Conservation (phyloP, 2,888 invertebrate species). For the Prosapia bicincta region DNA sequence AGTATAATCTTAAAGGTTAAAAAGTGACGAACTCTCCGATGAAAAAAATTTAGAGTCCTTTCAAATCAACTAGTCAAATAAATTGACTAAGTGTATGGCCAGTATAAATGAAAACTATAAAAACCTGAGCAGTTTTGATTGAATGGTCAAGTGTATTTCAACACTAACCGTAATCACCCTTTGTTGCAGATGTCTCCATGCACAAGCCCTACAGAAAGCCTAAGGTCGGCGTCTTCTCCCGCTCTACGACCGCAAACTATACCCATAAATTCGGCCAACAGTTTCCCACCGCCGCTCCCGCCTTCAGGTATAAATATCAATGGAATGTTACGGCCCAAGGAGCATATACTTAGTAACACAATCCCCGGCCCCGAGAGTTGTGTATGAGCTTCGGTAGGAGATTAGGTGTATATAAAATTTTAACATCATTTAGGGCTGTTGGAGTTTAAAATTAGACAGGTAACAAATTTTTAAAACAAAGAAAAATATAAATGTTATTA, state of each 20-base stretch:
- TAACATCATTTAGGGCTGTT: not conserved
- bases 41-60: too few relatives aligned
- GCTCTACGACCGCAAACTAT: constrained; percentile 18
- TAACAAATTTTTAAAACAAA: too few relatives aligned
- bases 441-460: not conserved
- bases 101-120: not conserved
- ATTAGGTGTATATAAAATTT: not conserved
- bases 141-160: too few relatives aligned
- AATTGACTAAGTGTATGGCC: not conserved
- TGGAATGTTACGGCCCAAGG: constrained; percentile 53
- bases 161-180: not conserved
- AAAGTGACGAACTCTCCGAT: too few relatives aligned
- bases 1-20: too few relatives aligned
- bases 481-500: too few relatives aligned
- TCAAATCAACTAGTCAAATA: too few relatives aligned
- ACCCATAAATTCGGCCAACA: constrained; percentile 28
- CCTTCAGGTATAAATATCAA: constrained; percentile 13
- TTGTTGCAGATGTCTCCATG: constrained; percentile 35
- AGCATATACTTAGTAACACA: constrained; percentile 78
- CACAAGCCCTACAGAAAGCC: constrained; percentile 40
- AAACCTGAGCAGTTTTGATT: too few relatives aligned
- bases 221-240: constrained; percentile 45
- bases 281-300: constrained; percentile 43
- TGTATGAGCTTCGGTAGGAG: constrained; percentile 52
- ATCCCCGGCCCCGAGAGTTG: constrained; percentile 87